A percentile compares a stretch with the other conserved stretches of the same genome.
Evolutionary conservation across 2,888 invertebrate species (phyloP).

Genomic region (Spicauda simplicius): DNA sequence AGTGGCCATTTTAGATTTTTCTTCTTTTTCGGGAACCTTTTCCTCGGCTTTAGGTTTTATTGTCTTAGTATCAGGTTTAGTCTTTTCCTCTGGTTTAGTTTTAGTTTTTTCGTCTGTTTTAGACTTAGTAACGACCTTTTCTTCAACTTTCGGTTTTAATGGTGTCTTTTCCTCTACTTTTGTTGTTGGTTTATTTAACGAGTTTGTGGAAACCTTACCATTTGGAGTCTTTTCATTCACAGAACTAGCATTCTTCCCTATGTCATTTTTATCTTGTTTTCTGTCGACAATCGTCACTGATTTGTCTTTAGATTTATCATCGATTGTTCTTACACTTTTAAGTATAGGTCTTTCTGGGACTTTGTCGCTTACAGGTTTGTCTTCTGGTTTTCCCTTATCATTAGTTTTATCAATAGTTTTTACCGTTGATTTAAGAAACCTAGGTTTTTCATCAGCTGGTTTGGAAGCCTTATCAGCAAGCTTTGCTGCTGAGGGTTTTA

Average conservation of each 20-base stretch:
- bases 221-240: constrained; percentile 51
- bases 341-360: constrained; percentile 62
- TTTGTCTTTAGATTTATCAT: constrained; percentile 76
- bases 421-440: constrained; percentile 58
- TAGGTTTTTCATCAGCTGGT: constrained; percentile 68
- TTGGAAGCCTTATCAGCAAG: constrained; percentile 63
- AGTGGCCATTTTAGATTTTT: constrained; percentile 72
- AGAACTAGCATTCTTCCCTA: constrained; percentile 37
- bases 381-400: constrained; percentile 54
- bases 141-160: constrained; percentile 25
- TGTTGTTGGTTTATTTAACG: constrained; percentile 37
- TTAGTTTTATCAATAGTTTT: constrained; percentile 51
- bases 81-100: constrained; percentile 50
- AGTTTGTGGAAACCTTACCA: constrained; percentile 55
- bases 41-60: constrained; percentile 45
- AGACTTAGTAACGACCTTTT: constrained; percentile 34
- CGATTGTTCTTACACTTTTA: constrained; percentile 72
- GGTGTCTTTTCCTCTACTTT: constrained; percentile 34
- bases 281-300: constrained; percentile 75
- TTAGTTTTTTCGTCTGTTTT: constrained; percentile 49
- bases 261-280: constrained; percentile 58
- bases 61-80: constrained; percentile 47
- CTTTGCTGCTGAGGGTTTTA: constrained; percentile 74
- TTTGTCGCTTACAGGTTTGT: constrained; percentile 59
- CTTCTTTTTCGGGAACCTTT: constrained; percentile 58